Conservation (phyloP, 2,797 vertebrate species). For the Acipenser transmontanus region DNA sequence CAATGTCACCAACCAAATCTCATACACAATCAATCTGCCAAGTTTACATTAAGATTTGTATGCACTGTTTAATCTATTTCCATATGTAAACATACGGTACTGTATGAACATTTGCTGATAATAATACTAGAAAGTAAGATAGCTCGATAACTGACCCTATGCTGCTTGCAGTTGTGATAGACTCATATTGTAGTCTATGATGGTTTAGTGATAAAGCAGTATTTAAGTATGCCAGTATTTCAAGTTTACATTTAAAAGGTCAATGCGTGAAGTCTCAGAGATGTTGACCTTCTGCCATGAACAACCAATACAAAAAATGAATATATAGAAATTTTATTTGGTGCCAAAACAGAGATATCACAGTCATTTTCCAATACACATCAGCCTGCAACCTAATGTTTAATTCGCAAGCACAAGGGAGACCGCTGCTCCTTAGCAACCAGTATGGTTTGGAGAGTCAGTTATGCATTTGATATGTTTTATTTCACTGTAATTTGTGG, state of each 20-base stretch:
- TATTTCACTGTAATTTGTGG: slow-evolving; percentile 9
- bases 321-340: neutral
- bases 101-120: too few species aligned
- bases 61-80: neutral
- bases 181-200: neutral
- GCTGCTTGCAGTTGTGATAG: neutral
- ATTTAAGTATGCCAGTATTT: neutral
- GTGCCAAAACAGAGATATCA: neutral
- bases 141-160: too few species aligned
- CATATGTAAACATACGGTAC: neutral
- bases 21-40: too few species aligned
- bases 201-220: neutral
- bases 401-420: slow-evolving; percentile 19
- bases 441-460: slow-evolving; percentile 29
- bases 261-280: neutral
- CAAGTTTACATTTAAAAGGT: neutral
- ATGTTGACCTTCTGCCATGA: neutral
- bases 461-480: slow-evolving; percentile 30
- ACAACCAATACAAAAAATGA: neutral
- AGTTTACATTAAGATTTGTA: too few species aligned
- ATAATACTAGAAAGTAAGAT: too few species aligned
- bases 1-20: too few species aligned
- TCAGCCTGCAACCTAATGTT: slow-evolving; percentile 28
- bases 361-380: slow-evolving; percentile 23
- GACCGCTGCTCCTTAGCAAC: slow-evolving; percentile 27